Conservation (phyloP, 2,113 vertebrate species). For the Theristicus caerulescens region DNA sequence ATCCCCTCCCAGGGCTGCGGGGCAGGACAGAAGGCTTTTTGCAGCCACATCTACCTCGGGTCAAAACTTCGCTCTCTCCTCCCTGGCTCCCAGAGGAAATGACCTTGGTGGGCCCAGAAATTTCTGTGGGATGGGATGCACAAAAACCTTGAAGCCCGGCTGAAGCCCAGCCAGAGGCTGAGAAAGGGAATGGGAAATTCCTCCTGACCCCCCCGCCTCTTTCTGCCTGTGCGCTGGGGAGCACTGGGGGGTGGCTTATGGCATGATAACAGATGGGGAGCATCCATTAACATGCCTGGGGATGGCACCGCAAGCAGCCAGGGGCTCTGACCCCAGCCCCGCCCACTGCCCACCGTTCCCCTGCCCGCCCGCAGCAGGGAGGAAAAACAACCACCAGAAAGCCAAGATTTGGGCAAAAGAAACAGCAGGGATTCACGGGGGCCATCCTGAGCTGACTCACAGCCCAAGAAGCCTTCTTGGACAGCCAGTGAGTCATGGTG, state of each 20-base stretch:
- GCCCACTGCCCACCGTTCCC: neutral
- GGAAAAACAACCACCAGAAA: neutral
- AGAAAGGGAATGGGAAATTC: neutral
- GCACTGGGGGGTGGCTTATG: neutral
- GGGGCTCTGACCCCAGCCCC: neutral
- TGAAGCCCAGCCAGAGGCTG: neutral
- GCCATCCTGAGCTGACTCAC: neutral
- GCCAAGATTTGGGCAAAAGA: constrained; percentile 16
- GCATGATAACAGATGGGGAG: neutral
- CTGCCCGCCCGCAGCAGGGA: neutral
- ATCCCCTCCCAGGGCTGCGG: constrained; percentile 31
- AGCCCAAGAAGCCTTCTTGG: neutral
- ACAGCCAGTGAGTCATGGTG: neutral
- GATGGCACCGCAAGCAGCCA: accelerated
- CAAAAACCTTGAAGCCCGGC: neutral
- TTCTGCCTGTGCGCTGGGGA: neutral
- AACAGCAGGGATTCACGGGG: neutral
- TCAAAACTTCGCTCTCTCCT: neutral
- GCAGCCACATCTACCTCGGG: neutral
- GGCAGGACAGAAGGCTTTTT: neutral
- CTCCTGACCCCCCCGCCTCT: neutral
- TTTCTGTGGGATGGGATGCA: constrained; percentile 44
- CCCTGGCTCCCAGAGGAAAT: constrained; percentile 60
- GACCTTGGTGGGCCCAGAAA: constrained; percentile 21
- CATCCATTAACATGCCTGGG: neutral